Evolutionary conservation across 1,140 invertebrate species (phyloP).

Genomic region (Rhyacophila brunnea): DNA sequence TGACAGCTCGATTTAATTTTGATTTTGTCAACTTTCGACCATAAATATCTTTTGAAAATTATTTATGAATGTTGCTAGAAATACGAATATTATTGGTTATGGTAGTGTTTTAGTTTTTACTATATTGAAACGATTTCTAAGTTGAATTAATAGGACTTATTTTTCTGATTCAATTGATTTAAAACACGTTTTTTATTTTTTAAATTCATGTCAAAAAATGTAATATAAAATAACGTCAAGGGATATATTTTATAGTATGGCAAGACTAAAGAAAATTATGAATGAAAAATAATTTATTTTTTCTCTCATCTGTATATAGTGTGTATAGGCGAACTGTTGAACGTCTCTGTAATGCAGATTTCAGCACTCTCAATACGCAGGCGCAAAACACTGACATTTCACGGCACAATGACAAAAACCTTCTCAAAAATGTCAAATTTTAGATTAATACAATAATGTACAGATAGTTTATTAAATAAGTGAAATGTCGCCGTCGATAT

Average conservation of each 20-base stretch:
- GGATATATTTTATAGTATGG: background rate
- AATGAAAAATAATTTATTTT: background rate
- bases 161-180: background rate
- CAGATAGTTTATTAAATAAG: background rate
- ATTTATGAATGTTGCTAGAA: too few relatives aligned
- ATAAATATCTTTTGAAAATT: too few relatives aligned
- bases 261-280: background rate
- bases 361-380: background rate
- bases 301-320: background rate
- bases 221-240: background rate
- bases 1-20: too few relatives aligned
- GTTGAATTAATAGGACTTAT: background rate
- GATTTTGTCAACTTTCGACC: too few relatives aligned
- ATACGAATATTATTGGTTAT: too few relatives aligned
- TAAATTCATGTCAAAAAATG: background rate
- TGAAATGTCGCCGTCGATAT: background rate
- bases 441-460: slow-evolving; percentile 3
- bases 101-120: too few relatives aligned
- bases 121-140: too few relatives aligned
- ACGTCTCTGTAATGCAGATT: slow-evolving; percentile 10
- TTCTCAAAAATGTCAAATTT: background rate
- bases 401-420: background rate
- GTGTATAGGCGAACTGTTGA: background rate
- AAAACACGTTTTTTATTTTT: background rate
- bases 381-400: slow-evolving; percentile 16